Conservation (phyloP, 2,888 invertebrate species). For the Hydroisotoma schaefferi region DNA sequence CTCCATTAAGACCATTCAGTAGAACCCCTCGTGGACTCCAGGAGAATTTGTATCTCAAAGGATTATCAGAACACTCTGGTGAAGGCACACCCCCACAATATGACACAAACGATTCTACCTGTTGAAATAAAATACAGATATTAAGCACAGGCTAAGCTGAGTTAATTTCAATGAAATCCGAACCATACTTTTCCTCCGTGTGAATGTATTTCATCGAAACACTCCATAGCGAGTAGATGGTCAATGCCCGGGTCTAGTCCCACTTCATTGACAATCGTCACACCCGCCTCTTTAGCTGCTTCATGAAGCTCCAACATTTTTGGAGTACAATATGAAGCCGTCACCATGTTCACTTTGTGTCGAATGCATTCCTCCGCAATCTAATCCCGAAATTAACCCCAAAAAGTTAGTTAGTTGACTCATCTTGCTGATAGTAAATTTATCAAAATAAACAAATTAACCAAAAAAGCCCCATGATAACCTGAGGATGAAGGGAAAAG, state of each 20-base stretch:
- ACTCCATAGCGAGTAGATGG: slow-evolving; percentile 93
- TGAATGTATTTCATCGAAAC: slow-evolving; percentile 85
- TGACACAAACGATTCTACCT: slow-evolving; percentile 87
- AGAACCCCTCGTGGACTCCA: slow-evolving; percentile 96
- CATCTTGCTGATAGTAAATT: too few relatives aligned
- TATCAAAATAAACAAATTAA: not conserved
- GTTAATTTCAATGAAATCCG: not conserved
- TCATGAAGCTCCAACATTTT: slow-evolving; percentile 75
- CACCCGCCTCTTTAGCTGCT: slow-evolving; percentile 76
- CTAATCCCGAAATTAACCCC: not conserved
- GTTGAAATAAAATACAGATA: not conserved
- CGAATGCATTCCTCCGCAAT: slow-evolving; percentile 79
- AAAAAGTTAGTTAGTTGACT: not conserved
- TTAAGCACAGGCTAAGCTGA: not conserved
- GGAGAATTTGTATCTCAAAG: slow-evolving; percentile 79
- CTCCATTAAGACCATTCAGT: slow-evolving; percentile 81
- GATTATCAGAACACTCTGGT: slow-evolving; percentile 56
- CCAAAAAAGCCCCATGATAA: slow-evolving; percentile 50
- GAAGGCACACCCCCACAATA: slow-evolving; percentile 97
- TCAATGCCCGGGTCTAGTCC: slow-evolving; percentile 99
- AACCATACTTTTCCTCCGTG: slow-evolving; percentile 72
- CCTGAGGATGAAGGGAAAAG: slow-evolving; percentile 78
- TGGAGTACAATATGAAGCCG: slow-evolving; percentile 89
- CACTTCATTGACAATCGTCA: slow-evolving; percentile 93
- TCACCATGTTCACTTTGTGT: slow-evolving; percentile 87